These are phyloP conservation scores for Xenentodon cancila DNA, from an alignment of 2,797 vertebrate species.

Conservation along the genomic window DNA sequence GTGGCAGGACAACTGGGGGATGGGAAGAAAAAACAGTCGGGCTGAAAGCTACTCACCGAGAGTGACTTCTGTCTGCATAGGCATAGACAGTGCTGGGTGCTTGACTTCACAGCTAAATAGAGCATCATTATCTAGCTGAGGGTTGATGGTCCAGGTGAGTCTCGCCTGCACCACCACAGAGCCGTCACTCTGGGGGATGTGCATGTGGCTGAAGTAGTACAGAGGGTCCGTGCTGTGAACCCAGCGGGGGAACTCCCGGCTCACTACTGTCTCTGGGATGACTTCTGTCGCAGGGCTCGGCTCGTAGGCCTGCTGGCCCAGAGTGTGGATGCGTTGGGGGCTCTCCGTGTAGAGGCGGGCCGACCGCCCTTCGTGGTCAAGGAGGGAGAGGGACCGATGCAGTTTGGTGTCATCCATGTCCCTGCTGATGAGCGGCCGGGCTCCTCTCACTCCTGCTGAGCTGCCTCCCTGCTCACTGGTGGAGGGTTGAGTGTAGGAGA, in stretches of 20 bases:
- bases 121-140: conserved; percentile 96
- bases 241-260: conserved; percentile 96
- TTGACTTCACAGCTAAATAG: conserved; percentile 99
- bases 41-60: conserved; percentile 84
- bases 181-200: conserved; percentile 91
- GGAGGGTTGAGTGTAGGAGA: conserved; percentile 86
- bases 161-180: conserved; percentile 93
- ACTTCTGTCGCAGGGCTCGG: conserved; percentile 87
- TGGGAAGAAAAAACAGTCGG: conserved; percentile 19
- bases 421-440: conserved; percentile 88
- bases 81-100: conserved; percentile 96
- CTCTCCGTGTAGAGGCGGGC: conserved; percentile 81
- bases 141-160: conserved; percentile 98
- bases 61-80: conserved; percentile 97
- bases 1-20: background rate
- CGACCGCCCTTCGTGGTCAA: conserved; percentile 81
- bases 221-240: conserved; percentile 91
- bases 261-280: conserved; percentile 96
- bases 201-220: conserved; percentile 93
- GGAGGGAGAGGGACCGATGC: conserved; percentile 89
- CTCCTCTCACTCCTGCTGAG: conserved; percentile 80
- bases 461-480: conserved; percentile 70
- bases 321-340: conserved; percentile 74
- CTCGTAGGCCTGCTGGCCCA: conserved; percentile 77
- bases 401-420: conserved; percentile 96